These are phyloP conservation scores for Drosophila pseudoobscura DNA, from an alignment of 1,140 invertebrate genomes.

Conservation along the genomic window DNA sequence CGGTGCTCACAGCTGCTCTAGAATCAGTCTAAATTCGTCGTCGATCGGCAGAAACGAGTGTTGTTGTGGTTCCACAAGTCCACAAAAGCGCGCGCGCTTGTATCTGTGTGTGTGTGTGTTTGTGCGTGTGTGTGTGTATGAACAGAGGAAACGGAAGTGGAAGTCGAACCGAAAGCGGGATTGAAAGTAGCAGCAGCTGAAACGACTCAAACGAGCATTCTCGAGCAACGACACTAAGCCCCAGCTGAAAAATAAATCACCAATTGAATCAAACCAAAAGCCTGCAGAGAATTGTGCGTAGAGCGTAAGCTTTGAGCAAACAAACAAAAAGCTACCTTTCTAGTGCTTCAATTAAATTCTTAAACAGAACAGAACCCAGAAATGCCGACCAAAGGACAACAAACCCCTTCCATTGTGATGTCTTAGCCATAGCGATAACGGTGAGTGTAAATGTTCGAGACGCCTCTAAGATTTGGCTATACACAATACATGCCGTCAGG, in stretches of 20 bases:
- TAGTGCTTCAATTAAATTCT: conserved; percentile 30
- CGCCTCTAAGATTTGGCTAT: conserved; percentile 38
- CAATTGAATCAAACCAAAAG: conserved; percentile 27
- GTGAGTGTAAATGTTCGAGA: conserved; percentile 38
- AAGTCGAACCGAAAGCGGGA: conserved; percentile 10
- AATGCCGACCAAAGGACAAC: conserved; percentile 60
- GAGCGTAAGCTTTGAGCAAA: conserved; percentile 17
- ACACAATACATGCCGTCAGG: neutral
- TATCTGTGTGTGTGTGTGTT: conserved; percentile 23
- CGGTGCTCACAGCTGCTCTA: conserved; percentile 71
- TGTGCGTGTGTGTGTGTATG: conserved; percentile 18
- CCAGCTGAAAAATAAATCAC: conserved; percentile 2
- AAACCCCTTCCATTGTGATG: conserved; percentile 25
- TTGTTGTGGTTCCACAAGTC: conserved; percentile 25
- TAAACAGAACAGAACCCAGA: conserved; percentile 5
- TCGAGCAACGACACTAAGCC: conserved; percentile 35
- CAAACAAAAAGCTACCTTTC: conserved; percentile 17
- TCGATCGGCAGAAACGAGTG: conserved; percentile 60
- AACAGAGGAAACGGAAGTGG: neutral
- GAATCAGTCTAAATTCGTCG: conserved; percentile 75
- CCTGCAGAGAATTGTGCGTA: conserved; percentile 17
- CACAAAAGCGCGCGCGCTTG: conserved; percentile 12
- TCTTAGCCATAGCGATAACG: conserved; percentile 42
- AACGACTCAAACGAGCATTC: conserved; percentile 37
- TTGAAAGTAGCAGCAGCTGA: conserved; percentile 10